phyloP scores from a whole-genome alignment of 2,113 vertebrate genomes.

The Stictonetta naevosa region DNA sequence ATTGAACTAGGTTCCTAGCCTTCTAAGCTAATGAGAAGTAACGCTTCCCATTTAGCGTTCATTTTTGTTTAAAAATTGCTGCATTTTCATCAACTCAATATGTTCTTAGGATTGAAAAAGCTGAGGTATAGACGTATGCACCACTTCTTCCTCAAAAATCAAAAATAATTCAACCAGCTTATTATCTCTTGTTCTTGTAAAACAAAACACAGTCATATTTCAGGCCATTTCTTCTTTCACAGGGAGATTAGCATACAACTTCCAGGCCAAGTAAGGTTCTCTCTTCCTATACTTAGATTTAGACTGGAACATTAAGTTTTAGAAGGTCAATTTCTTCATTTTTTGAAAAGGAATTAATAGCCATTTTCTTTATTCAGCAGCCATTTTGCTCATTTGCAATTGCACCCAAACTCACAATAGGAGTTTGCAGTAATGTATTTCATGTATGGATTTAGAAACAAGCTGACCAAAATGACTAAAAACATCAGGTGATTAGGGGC shows the following conservation, averaged over 20 bases:
- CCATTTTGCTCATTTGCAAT: neutral
- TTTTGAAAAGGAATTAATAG: neutral
- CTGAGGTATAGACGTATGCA: too few relatives aligned
- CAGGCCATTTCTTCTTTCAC: neutral
- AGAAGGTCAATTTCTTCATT: neutral
- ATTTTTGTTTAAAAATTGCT: too few relatives aligned
- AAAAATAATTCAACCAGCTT: neutral
- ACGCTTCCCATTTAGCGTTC: too few relatives aligned
- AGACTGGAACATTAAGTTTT: neutral
- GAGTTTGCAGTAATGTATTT: neutral
- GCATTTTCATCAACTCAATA: accelerated
- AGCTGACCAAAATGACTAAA: slow-evolving; percentile 30
- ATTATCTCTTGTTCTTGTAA: accelerated
- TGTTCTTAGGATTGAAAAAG: too few relatives aligned
- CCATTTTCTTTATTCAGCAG: accelerated
- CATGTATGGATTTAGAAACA: neutral
- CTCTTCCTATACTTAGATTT: neutral
- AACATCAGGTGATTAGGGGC: slow-evolving; percentile 59
- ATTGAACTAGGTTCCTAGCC: accelerated
- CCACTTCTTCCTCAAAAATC: accelerated
- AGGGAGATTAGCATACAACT: neutral
- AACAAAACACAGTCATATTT: neutral
- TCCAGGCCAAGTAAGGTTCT: neutral
- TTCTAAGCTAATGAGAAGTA: neutral
- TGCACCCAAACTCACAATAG: neutral